Percentiles rank a stretch among this genome's conserved stretches.
phyloP scores from a whole-genome alignment of 2,113 vertebrate genomes.

The Sebastes schlegelii region DNA sequence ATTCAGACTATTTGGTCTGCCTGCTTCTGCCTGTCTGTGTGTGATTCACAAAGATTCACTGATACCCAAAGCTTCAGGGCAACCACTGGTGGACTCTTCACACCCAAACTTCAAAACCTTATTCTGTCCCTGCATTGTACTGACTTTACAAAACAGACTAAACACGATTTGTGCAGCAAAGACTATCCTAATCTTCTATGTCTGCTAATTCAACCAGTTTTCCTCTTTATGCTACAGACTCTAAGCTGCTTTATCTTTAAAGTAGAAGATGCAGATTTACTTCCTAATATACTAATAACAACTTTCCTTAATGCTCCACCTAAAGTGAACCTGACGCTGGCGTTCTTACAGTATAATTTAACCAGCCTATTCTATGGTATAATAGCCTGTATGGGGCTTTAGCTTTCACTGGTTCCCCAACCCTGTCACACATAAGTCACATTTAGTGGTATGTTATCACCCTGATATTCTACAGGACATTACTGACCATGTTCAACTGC shows the following conservation, averaged over 20 bases:
- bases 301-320: constrained; percentile 26
- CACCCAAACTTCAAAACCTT: constrained; percentile 14
- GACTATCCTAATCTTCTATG: background rate
- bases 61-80: constrained; percentile 37
- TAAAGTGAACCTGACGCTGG: constrained; percentile 28
- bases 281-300: constrained; percentile 33
- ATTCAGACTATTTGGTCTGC: constrained; percentile 27
- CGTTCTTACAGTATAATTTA: constrained; percentile 31
- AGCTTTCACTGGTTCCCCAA: constrained; percentile 41
- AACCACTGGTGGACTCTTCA: constrained; percentile 18
- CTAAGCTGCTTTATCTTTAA: constrained; percentile 23
- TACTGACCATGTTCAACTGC: constrained; percentile 47
- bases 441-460: constrained; percentile 44
- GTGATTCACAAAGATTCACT: constrained; percentile 45
- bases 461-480: constrained; percentile 54
- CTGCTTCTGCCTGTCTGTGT: constrained; percentile 38
- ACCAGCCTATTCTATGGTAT: constrained; percentile 33
- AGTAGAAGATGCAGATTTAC: constrained; percentile 37
- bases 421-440: constrained; percentile 53
- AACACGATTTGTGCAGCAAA: constrained; percentile 32
- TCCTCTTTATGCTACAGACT: constrained; percentile 1
- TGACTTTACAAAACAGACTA: constrained; percentile 36
- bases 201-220: background rate
- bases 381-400: constrained; percentile 50
- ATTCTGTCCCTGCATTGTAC: constrained; percentile 7